phyloP scores from a whole-genome alignment of 2,113 vertebrate species.

The Gopherus evgoodei region DNA sequence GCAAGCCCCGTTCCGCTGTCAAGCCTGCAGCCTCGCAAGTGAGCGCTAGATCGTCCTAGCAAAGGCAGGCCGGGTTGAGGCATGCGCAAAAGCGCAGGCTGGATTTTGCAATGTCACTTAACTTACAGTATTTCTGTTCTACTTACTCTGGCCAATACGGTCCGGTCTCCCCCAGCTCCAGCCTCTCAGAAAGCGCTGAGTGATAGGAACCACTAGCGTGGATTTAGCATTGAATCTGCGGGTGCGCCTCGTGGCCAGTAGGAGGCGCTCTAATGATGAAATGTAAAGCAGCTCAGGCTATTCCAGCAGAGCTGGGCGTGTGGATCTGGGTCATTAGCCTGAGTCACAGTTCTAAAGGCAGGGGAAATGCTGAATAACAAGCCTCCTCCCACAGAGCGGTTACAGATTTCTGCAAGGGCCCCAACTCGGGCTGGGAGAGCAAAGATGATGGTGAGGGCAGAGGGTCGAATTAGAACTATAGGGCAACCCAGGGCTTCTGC shows the following conservation, averaged over 20 bases:
- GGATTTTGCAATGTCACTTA: background rate
- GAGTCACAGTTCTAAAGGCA: background rate
- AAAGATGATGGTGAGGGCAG: background rate
- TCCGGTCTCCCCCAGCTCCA: background rate
- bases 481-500: background rate
- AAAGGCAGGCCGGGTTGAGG: no score
- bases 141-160: background rate
- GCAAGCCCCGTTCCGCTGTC: no score
- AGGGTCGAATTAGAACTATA: background rate
- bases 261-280: slow-evolving; percentile 59
- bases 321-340: background rate
- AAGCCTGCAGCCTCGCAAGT: no score
- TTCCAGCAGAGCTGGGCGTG: background rate
- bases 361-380: background rate
- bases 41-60: no score
- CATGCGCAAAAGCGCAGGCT: background rate
- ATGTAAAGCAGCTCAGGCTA: background rate
- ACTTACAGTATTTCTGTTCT: rapidly evolving
- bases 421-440: rapidly evolving
- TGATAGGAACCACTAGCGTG: background rate
- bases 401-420: background rate
- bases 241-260: background rate
- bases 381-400: background rate
- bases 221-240: background rate
- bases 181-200: background rate